Base-by-base conservation (phyloP, 2,888 invertebrate genomes). In the Lamproptera curius region DNA sequence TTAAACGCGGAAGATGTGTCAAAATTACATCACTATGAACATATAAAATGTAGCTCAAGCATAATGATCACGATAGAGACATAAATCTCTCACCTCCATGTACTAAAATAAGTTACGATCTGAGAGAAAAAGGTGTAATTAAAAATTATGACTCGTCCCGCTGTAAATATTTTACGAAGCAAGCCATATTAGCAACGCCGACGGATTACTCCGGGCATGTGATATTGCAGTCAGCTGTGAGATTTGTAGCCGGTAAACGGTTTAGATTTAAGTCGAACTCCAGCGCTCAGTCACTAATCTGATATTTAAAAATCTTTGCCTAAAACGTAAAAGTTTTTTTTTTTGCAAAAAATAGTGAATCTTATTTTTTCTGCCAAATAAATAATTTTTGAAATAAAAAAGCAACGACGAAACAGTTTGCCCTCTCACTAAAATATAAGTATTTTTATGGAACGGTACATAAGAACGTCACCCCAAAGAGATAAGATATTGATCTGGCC, bases 401-500 rank as follows among this genome's bases (percentile, higher is more conserved):
- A n/a, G n/a, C n/a, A n/a, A n/a, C n/a, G n/a, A n/a, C n/a, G n/a
- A n/a, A n/a, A n/a, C n/a, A n/a, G n/a, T n/a, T n/a, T n/a, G n/a
- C n/a, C n/a, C n/a, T n/a, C n/a, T n/a, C n/a, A n/a, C n/a, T n/a
- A n/a, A n/a, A n/a, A n/a, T n/a, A n/a, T n/a, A n/a, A n/a, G n/a
- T n/a, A n/a, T n/a, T n/a, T n/a, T n/a, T n/a, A n/a, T n/a, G n/a
- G n/a, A n/a, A n/a, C n/a, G n/a, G n/a, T 11, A 2, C 5, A 31
- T 31, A 31, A 31, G 31, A n/a, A n/a, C n/a, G 11, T 31, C 31
- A 38, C 33, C 11, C 26, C 64, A 61, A 64, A 57, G 62, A 59
- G 54, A 58, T 69, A n/a, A 31, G 78, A 81, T 76, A 76, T 65
- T 70, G 73, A 81, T 80, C 79, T 76, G 71, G 64, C 65, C 68